Evolutionary conservation across 2,888 invertebrate genomes (phyloP), one percentile per base, ranked within the genome.

Genomic region (Andrena chrysosceles): DNA sequence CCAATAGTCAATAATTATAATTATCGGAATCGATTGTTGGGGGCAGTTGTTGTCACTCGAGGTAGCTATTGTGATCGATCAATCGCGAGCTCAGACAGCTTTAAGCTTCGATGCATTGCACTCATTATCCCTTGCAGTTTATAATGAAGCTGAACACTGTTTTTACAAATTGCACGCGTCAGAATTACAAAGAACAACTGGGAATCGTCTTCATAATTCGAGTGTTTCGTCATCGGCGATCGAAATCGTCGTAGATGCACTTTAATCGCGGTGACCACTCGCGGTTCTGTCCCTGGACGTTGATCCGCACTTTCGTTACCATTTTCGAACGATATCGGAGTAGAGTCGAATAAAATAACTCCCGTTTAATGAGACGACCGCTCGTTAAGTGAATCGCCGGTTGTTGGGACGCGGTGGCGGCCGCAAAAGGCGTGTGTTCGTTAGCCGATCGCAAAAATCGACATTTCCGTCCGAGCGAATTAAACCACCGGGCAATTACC

Each of bases 401-500:
- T 42, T 26, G 29, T 31, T 48, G 31, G n/a, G 23, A 23, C 42
- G 31, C 35, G n/a, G 64, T 29, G 35, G 35, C 10, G 2, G n/a
- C 33, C 64, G 59, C 48, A 35, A 49, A 48, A 56, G 20, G 68
- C 56, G 76, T 13, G 78, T n/a, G 78, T 75, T 78, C 62, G 48
- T 76, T 52, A 16, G 62, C 7, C 68, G 52, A 69, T 77, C 59
- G 60, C 33, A 66, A 60, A 81, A 72, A 72, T 81, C 62, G 74
- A 82, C 60, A 68, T 52, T 77, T 72, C 35, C 67, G 26, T 59
- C 13, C 26, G 35, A 13, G 59, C 59, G 26, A 71, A 77, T 77
- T 74, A 60, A 76, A 68, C 10, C 56, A 26, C 26, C 31, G 29
- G 29, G 69, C 71, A 77, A 75, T 82, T 84, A 77, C 70, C n/a